Conservation (phyloP, 2,113 vertebrate genomes). For the Paramisgurnus dabryanus region DNA sequence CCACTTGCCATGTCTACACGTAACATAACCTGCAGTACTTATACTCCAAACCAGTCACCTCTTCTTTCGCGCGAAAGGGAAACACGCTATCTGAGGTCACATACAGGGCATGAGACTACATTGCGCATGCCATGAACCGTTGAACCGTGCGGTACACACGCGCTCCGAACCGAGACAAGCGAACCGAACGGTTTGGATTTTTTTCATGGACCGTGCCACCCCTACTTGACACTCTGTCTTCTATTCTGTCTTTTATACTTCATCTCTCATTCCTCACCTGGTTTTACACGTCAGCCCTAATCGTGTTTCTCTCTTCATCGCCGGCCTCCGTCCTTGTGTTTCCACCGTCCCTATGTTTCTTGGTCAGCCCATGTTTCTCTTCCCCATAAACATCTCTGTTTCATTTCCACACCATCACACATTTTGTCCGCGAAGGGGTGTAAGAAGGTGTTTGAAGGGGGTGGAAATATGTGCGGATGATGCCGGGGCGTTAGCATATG, state of each 20-base stretch:
- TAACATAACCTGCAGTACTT: too few relatives aligned
- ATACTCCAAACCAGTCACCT: too few relatives aligned
- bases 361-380: conserved; percentile 18
- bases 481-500: conserved; percentile 40
- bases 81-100: too few relatives aligned
- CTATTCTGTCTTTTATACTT: conserved; percentile 26
- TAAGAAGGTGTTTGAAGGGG: conserved; percentile 43
- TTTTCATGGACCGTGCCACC: too few relatives aligned
- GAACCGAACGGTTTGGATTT: too few relatives aligned
- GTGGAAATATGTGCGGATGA: conserved; percentile 47
- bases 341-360: conserved; percentile 1
- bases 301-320: conserved; percentile 21
- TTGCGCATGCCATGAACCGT: too few relatives aligned
- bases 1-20: too few relatives aligned
- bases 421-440: neutral
- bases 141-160: too few relatives aligned
- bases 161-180: too few relatives aligned
- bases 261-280: conserved; percentile 23
- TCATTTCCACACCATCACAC: neutral
- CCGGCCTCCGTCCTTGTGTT: neutral
- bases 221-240: conserved; percentile 29
- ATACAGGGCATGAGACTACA: too few relatives aligned
- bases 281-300: conserved; percentile 34
- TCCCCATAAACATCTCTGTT: neutral
- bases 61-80: too few relatives aligned